These are phyloP conservation scores for Merluccius polli DNA, from an alignment of 2,797 vertebrate genomes.

Conservation along the genomic window DNA sequence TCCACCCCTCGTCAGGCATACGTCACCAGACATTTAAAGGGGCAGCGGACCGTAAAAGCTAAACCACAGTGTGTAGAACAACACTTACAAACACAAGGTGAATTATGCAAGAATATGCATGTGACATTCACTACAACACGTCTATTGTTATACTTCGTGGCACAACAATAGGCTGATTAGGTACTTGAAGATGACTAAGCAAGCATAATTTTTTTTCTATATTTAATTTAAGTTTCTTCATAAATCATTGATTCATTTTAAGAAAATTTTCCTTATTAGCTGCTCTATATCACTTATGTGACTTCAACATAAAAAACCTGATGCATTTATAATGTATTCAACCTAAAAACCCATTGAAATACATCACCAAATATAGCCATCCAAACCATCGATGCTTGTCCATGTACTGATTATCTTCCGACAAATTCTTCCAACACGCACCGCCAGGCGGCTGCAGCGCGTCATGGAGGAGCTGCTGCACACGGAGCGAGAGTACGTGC, in stretches of 20 bases:
- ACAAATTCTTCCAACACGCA: background rate
- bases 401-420: constrained; percentile 6
- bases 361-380: background rate
- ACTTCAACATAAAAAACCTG: background rate
- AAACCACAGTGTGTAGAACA: too few relatives aligned
- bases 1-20: too few relatives aligned
- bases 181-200: background rate
- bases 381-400: background rate
- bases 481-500: constrained; percentile 78
- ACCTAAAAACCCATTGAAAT: background rate
- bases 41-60: too few relatives aligned
- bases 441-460: constrained; percentile 70
- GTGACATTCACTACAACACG: too few relatives aligned
- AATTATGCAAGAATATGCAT: too few relatives aligned
- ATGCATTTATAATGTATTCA: background rate
- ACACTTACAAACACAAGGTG: too few relatives aligned
- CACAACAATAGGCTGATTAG: background rate
- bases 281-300: background rate
- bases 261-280: background rate
- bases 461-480: constrained; percentile 78
- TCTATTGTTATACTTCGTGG: too few relatives aligned
- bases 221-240: background rate
- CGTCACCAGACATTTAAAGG: too few relatives aligned
- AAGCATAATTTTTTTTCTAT: background rate
- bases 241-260: background rate